Evolutionary conservation across 1,140 invertebrate species (phyloP).

Genomic region (Neotoxoptera formosana): DNA sequence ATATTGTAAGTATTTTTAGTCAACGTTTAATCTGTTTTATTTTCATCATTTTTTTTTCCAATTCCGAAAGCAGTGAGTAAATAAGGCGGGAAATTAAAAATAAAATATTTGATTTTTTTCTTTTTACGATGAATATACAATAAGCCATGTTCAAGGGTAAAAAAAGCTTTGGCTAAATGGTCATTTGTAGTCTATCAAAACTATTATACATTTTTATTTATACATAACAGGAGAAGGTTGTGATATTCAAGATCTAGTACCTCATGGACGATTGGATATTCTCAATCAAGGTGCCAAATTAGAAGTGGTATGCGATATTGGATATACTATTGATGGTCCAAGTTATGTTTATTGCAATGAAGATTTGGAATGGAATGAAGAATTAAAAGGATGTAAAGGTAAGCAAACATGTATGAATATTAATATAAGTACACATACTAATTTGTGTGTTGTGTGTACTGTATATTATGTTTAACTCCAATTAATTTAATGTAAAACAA

Average conservation of each 20-base stretch:
- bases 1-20: neutral
- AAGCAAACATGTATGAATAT: neutral
- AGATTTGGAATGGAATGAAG: neutral
- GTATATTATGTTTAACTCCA: neutral
- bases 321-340: neutral
- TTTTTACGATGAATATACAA: neutral
- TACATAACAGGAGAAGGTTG: neutral
- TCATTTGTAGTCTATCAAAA: neutral
- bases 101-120: neutral
- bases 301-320: neutral
- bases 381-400: neutral
- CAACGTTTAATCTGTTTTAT: neutral
- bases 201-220: neutral
- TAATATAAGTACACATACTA: neutral
- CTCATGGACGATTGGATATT: neutral
- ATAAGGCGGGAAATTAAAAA: neutral
- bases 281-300: neutral
- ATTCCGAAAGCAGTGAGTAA: neutral
- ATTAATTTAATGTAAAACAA: neutral
- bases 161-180: no score
- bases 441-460: no score
- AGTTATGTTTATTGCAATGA: conserved; percentile 7
- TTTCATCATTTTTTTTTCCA: neutral
- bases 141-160: no score
- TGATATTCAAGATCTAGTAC: neutral